Conservation (phyloP, 1,140 invertebrate species). For the Drosophila rufa region DNA sequence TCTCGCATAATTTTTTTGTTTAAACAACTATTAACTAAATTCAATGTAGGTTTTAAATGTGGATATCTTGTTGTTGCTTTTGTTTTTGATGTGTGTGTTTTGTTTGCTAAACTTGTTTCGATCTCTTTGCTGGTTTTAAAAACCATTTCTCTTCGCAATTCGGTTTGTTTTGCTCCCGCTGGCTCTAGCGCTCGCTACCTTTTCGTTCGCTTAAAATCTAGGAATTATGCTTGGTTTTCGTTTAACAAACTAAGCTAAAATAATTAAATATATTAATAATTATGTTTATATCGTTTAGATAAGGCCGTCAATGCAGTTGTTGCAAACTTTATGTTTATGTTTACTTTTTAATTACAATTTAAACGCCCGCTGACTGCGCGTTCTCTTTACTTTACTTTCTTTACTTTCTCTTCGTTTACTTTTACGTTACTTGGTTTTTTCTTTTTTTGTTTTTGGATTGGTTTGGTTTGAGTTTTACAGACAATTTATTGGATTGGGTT, state of each 20-base stretch:
- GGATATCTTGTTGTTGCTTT: slow-evolving; percentile 36
- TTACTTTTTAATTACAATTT: slow-evolving; percentile 65
- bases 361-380: slow-evolving; percentile 57
- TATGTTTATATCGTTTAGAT: slow-evolving; percentile 79
- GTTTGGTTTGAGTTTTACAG: slow-evolving; percentile 77
- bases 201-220: slow-evolving; percentile 57
- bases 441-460: slow-evolving; percentile 71
- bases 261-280: slow-evolving; percentile 70
- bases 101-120: slow-evolving; percentile 28
- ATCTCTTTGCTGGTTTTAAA: slow-evolving; percentile 61
- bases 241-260: slow-evolving; percentile 79
- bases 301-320: slow-evolving; percentile 80
- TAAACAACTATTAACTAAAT: slow-evolving; percentile 71
- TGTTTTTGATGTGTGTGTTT: slow-evolving; percentile 19
- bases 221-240: slow-evolving; percentile 69
- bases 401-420: slow-evolving; percentile 17
- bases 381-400: slow-evolving; percentile 34
- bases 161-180: slow-evolving; percentile 13
- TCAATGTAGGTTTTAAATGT: slow-evolving; percentile 61
- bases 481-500: slow-evolving; percentile 50
- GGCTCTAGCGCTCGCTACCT: neutral
- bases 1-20: slow-evolving; percentile 27
- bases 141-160: slow-evolving; percentile 58
- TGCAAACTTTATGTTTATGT: slow-evolving; percentile 65
- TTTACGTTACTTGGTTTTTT: slow-evolving; percentile 30